Percentiles rank a stretch among this genome's conserved stretches.
These are phyloP conservation scores for Drosophila hamatofila DNA, from an alignment of 2,888 invertebrate genomes.

Conservation along the genomic window DNA sequence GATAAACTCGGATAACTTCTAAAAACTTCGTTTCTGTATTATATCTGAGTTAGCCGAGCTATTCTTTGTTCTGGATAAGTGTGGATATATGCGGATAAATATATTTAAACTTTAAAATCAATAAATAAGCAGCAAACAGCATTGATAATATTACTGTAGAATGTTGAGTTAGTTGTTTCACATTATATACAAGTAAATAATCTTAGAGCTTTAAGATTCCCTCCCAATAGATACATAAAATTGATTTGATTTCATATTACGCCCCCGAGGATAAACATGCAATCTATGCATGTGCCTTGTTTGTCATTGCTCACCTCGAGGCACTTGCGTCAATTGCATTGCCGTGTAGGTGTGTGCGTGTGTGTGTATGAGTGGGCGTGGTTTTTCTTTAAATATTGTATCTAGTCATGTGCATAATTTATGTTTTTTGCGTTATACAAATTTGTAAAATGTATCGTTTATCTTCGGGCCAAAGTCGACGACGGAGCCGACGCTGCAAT, in stretches of 20 bases:
- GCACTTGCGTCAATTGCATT: constrained; percentile 16
- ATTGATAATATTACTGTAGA: neutral
- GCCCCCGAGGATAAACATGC: constrained; percentile 14
- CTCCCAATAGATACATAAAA: constrained; percentile 5
- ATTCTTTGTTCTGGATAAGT: no score
- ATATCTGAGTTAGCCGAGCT: neutral
- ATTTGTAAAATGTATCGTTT: constrained; percentile 77
- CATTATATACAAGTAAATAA: neutral
- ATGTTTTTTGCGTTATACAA: constrained; percentile 73
- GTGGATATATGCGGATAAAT: neutral
- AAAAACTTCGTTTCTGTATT: neutral
- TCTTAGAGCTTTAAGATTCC: constrained; percentile 1
- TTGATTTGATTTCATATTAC: constrained; percentile 36
- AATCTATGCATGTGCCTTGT: constrained; percentile 26
- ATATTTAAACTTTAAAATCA: neutral
- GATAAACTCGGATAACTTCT: neutral
- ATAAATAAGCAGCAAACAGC: neutral
- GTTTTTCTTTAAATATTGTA: constrained; percentile 39
- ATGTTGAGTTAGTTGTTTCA: no score
- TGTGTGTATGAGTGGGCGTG: constrained; percentile 35
- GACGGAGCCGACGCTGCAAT: constrained; percentile 27
- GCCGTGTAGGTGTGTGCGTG: constrained; percentile 11
- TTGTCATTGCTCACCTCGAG: constrained; percentile 33
- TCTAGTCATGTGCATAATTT: constrained; percentile 64
- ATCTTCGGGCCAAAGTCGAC: constrained; percentile 57